Base-by-base conservation (phyloP, 2,888 invertebrate genomes). In the Mechanitis mazaeus region DNA sequence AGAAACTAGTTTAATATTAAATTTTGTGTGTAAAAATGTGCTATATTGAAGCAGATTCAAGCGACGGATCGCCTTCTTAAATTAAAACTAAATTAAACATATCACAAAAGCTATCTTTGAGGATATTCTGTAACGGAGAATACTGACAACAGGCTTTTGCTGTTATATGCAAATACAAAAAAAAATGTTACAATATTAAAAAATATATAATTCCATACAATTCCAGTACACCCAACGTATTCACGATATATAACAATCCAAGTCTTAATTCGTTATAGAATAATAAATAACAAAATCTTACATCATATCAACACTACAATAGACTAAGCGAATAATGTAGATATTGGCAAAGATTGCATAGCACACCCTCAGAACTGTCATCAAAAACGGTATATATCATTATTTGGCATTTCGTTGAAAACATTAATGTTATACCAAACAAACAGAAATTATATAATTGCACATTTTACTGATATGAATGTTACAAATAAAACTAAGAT, bases 211-310 rank as follows among this genome's bases (percentile, higher is more conserved):
- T 50, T 50, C 46, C 12, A 54, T 53, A 63, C 56, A 45, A 55
- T 55, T 45, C 33, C 54, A 42, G 33, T 45, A 33, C 46, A 63
- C 54, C 50, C 56, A 53, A 53, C 55, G 55, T 56, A 54, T 11
- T 9, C 31, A 11, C 28, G 47, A 47, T 47, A 60, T 58, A 75
- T 79, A 85, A 85, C 84, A 82, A 83, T 84, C 79, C 78, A 83
- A 84, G 83, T 84, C 85, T 85, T 82, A 76, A 81, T 80, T 78
- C 78, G 81, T 83, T 82, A 81, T 86, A 87, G 83, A 82, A 85
- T 83, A 87, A 86, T 88, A 88, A 88, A 88, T 88, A 88, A 88
- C 88, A 87, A 87, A 88, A 85, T 77, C 85, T 87, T 87, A 87
- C 72, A 81, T 68, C 60, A 63, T 75, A 75, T 71, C 75, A 79